These are phyloP conservation scores for Cydia splendana DNA, from an alignment of 1,140 invertebrate genomes.

Conservation along the genomic window DNA sequence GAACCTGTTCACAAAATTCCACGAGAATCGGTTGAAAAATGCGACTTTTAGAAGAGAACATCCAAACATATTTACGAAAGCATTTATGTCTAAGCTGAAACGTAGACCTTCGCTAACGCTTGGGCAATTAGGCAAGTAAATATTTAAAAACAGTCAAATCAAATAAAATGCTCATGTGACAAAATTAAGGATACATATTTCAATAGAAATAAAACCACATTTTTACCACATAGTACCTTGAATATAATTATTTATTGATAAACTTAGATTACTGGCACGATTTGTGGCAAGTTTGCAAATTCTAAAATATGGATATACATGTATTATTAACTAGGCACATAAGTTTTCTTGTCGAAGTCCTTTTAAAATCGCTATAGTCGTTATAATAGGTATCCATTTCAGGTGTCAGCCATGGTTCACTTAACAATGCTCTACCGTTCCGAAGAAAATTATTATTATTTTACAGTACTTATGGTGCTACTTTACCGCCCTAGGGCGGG, in stretches of 20 bases:
- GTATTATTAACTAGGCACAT: background rate
- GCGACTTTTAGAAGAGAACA: too few relatives aligned
- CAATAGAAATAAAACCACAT: background rate
- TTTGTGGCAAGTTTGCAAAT: constrained; percentile 20
- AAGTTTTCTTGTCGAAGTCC: constrained; percentile 35
- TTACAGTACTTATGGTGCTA: too few relatives aligned
- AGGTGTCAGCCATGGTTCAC: background rate
- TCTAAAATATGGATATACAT: constrained; percentile 11
- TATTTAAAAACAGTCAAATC: too few relatives aligned
- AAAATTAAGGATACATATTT: background rate
- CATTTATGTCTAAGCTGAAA: too few relatives aligned
- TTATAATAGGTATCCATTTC: constrained; percentile 9
- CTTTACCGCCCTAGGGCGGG: too few relatives aligned
- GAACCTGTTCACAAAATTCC: too few relatives aligned
- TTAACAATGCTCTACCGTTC: too few relatives aligned
- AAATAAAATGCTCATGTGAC: background rate
- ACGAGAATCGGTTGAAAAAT: too few relatives aligned
- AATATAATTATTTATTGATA: constrained; percentile 5
- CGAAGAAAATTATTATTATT: background rate
- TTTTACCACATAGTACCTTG: constrained; percentile 13
- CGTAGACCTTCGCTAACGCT: too few relatives aligned
- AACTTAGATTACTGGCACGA: constrained; percentile 12
- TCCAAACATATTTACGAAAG: too few relatives aligned
- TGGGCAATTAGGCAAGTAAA: too few relatives aligned
- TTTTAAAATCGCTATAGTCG: constrained; percentile 39